These are phyloP conservation scores for Jordanella pulchra DNA, from an alignment of 2,797 vertebrate genomes.

Conservation along the genomic window DNA sequence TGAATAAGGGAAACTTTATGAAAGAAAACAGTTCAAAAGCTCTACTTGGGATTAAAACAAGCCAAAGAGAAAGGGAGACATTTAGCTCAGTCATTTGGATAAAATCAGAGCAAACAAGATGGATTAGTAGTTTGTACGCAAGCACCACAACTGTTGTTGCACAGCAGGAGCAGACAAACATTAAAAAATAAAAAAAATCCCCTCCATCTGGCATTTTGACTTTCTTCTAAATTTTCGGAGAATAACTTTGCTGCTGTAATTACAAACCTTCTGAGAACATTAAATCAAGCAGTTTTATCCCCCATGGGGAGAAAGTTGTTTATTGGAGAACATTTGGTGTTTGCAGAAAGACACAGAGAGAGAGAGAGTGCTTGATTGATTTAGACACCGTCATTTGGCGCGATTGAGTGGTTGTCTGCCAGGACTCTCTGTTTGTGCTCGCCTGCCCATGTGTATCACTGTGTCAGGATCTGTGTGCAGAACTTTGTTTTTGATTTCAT, in stretches of 20 bases:
- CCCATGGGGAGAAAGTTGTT: slow-evolving; percentile 11
- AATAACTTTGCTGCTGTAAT: slow-evolving; percentile 56
- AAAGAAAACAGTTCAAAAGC: slow-evolving; percentile 51
- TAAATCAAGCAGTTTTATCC: slow-evolving; percentile 28
- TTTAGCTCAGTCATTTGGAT: slow-evolving; percentile 55
- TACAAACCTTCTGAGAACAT: slow-evolving; percentile 54
- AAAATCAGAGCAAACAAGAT: slow-evolving; percentile 48
- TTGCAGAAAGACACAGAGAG: slow-evolving; percentile 38
- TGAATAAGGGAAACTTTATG: slow-evolving; percentile 52
- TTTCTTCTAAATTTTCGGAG: slow-evolving; percentile 42
- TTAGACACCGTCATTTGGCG: slow-evolving; percentile 30
- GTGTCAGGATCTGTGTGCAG: slow-evolving; percentile 19
- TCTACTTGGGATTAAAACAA: slow-evolving; percentile 60
- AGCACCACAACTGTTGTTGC: slow-evolving; percentile 37
- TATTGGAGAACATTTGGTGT: slow-evolving; percentile 31
- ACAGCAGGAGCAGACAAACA: slow-evolving; percentile 15
- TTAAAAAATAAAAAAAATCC: slow-evolving; percentile 29
- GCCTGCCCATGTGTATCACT: slow-evolving; percentile 41
- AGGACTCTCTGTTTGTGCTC: slow-evolving; percentile 49
- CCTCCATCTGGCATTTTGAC: slow-evolving; percentile 57
- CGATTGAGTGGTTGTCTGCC: slow-evolving; percentile 49
- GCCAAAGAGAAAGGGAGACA: slow-evolving; percentile 41
- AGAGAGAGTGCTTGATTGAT: slow-evolving; percentile 43
- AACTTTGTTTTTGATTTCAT: slow-evolving; percentile 31
- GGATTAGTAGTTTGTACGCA: slow-evolving; percentile 60